Evolutionary conservation across 2,113 vertebrate genomes (phyloP), one percentile per base, ranked within the genome.

Genomic region (Cyprinodon brontotheroides): DNA sequence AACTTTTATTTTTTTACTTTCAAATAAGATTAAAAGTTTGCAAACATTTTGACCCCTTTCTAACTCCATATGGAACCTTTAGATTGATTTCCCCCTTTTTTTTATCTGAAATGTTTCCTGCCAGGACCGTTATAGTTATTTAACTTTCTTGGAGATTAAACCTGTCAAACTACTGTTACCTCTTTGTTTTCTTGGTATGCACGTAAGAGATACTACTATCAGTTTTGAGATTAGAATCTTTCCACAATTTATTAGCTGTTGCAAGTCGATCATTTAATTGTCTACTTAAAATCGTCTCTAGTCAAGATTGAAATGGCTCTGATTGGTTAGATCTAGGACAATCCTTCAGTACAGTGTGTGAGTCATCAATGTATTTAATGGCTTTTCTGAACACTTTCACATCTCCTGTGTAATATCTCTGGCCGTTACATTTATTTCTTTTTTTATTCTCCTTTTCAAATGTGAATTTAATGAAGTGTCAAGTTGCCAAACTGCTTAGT

Each of bases 391-490:
- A 41, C 68, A 13, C 60, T 77, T 64, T 59, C 22, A 70, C 68
- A 61, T 65, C 60, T 59, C 66, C 59, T 61, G n/a, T 70, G 45
- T 70, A 71, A 43, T 67, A 12, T 48, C 61, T 43, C 39, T 68
- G 39, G 41, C 53, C 12, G 2, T 67, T 47, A 29, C 12, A 61
- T 70, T 62, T 4, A 9, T 45, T 69, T 45, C 41, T 40, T 43
- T 13, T 9, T 10, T 20, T 8, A 45, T 45, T 45, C 50, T 20
- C n/a, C 14, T 57, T n/a, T 20, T 65, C 4, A 68, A n/a, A 71
- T 75, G 65, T 3, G 15, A 73, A 84, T 64, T 78, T 72, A 84
- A 85, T 64, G 67, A 48, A 38, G 36, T 36, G 61, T 64, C 4
- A 2, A 61, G 47, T 22, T 4, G 5, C 36, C 3, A 11, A 69